These are phyloP conservation scores for Epinephelus lanceolatus DNA, from an alignment of 2,113 vertebrate genomes.

Conservation along the genomic window DNA sequence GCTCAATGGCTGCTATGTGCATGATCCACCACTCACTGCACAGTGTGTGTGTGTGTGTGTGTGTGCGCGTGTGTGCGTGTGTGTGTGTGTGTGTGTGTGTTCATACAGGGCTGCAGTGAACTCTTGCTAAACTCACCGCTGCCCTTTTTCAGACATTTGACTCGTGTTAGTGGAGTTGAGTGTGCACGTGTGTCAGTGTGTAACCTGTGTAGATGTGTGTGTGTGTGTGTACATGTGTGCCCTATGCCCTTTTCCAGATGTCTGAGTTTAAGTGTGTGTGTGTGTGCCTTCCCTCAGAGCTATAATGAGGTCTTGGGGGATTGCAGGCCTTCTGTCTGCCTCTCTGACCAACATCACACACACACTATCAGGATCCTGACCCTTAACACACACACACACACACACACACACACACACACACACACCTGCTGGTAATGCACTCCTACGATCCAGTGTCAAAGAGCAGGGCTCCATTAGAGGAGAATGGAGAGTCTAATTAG, in stretches of 20 bases:
- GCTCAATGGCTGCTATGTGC: constrained; percentile 15
- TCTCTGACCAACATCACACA: constrained; percentile 30
- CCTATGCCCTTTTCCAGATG: constrained; percentile 56
- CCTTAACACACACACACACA: constrained; percentile 8
- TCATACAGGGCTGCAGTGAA: not conserved
- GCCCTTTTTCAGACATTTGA: constrained; percentile 31
- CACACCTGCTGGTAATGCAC: constrained; percentile 20
- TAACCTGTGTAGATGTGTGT: not conserved
- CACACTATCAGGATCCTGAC: constrained; percentile 36
- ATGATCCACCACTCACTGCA: too few relatives aligned
- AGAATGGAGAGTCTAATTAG: constrained; percentile 40
- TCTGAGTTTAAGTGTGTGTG: not conserved
- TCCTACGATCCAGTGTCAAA: constrained; percentile 20
- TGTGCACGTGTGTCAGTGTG: not conserved
- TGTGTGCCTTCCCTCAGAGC: constrained; percentile 29
- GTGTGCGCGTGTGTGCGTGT: constrained; percentile 11
- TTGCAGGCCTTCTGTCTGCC: constrained; percentile 29
- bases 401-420: constrained; percentile 29
- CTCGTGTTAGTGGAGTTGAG: not conserved
- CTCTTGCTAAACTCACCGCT: constrained; percentile 13
- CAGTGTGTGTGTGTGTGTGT: not conserved
- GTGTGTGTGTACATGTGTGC: not conserved
- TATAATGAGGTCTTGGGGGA: constrained; percentile 62
- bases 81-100: constrained; percentile 26
- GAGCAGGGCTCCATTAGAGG: constrained; percentile 31